Evolutionary conservation across 2,888 invertebrate species (phyloP), one percentile per base, ranked within the genome.

Genomic region (Asteroscopus sphinx): DNA sequence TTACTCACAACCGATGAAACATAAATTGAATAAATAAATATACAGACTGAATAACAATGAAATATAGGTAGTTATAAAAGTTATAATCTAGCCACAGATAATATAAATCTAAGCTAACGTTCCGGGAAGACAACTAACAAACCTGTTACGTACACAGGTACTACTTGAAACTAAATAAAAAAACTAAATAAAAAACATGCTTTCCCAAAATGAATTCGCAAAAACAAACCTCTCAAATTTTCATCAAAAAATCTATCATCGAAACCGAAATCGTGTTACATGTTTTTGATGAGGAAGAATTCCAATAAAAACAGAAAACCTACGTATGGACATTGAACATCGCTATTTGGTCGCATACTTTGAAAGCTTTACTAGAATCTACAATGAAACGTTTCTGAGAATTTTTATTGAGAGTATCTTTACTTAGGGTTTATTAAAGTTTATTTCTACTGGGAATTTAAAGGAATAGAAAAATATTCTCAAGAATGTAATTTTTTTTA

Each of bases 261-360:
- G 4, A 16, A 11, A 8, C 3, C 21, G 15, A 28, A 13, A 26
- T n/a, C 9, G 6, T 3, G 4, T 6, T 60, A 68, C 17, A 54
- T 28, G 16, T 64, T 64, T 48, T 26, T 45, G 17, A 33, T 17
- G 13, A n/a, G 9, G 30, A 25, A 51, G 60, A 44, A 40, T 47
- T 62, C 16, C 30, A 56, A 56, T 44, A 57, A 36, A 47, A 35
- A 51, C 6, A 25, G 11, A 41, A 35, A 52, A 26, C 15, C 37
- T 30, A 6, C 40, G 21, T 33, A 16, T 33, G 32, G 28, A 37
- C 25, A 44, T 33, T 33, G 32, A 25, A 37, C 25, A 44, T 33
- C 26, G 36, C 15, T 48, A 67, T 53, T 36, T 41, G 12, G 21
- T 51, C 21, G 17, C 33, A 15, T 35, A 8, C 33, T 49, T 39